Base-by-base conservation (phyloP, 2,888 invertebrate species). In the Eupeodes latifasciatus region DNA sequence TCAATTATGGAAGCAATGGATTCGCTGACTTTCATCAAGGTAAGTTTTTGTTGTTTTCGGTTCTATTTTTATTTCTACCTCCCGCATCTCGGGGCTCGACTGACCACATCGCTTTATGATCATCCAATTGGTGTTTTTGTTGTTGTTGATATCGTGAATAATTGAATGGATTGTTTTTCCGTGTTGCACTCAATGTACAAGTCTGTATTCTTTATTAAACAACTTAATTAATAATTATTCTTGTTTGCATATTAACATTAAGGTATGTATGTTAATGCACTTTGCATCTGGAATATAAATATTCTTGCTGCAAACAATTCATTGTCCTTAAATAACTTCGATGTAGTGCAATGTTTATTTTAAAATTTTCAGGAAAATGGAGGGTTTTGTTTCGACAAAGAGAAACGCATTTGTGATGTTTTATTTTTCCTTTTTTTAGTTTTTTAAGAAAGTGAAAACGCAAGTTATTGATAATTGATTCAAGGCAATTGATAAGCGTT, bases 1-100 rank as follows among this genome's bases (percentile, higher is more conserved):
- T 91, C 93, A 59, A 92, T 93, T 83, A 93, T 93, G 93, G 92
- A 92, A 77, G 92, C 93, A 34, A 90, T 90, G 89, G 91, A 91
- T 67, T 91, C 91, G 69, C 81, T 91, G 85, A 90, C 90, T 82
- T 91, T 91, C 89, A 91, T 90, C 90, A 92, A 92, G 92, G 93
- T 93, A 91, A 92, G 91, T 49, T 61, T 71, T 62, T 7, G n/a
- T 81, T 66, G 91, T 49, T 61, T 71, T 62, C 7, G n/a, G 80
- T 66, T 75, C 44, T 85, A 79, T 82, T 27, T 40, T 49, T n/a
- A 83, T 36, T 27, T 11, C 77, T 47, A 69, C 62, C 59, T 81
- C 69, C 72, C 62, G 77, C 62, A 76, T n/a, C 27, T 27, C 6
- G 19, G 27, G 72, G n/a, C 27, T 27, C 11, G 11, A 3, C 16